A percentile compares a stretch with the other conserved stretches of the same genome.
Evolutionary conservation across 2,888 invertebrate genomes (phyloP).

Genomic region (Drosophila melanosoma): DNA sequence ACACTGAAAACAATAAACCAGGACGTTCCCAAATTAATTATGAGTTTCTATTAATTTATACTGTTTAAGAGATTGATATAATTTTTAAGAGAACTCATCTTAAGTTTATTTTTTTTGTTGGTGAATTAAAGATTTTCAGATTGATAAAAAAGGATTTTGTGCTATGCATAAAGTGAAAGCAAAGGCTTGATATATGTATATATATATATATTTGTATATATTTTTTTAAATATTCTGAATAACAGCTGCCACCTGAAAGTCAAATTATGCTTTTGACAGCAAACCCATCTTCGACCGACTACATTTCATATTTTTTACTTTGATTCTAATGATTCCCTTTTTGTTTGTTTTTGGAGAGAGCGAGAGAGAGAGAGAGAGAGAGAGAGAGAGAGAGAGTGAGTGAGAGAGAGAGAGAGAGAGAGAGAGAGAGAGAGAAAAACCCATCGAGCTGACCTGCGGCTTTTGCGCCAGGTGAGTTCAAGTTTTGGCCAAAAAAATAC

Average conservation of each 20-base stretch:
- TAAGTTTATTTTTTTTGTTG: not conserved
- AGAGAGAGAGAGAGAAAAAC: not conserved
- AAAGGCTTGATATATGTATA: not conserved
- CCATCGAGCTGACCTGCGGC: not conserved
- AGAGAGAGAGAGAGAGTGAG: not conserved
- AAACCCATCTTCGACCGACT: slow-evolving; percentile 3
- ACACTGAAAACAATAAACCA: not conserved
- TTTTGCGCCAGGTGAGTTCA: slow-evolving; percentile 43
- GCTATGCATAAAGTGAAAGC: not conserved
- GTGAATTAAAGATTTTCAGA: not conserved
- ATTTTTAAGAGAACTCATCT: not conserved
- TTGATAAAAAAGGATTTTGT: not conserved
- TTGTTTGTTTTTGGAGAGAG: slow-evolving; percentile 3
- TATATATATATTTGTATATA: not conserved
- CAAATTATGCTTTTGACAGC: slow-evolving; percentile 45
- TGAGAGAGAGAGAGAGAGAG: not conserved
- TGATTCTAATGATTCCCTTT: slow-evolving; percentile 4
- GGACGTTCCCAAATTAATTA: not conserved
- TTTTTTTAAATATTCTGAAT: not conserved
- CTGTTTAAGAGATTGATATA: not conserved
- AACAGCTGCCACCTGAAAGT: slow-evolving; percentile 46
- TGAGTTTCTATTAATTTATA: not conserved
- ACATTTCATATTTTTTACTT: slow-evolving; percentile 7
- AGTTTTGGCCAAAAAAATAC: slow-evolving; percentile 42
- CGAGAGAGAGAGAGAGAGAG: not conserved